Percentiles rank a stretch among this genome's conserved stretches.
Evolutionary conservation across 2,113 vertebrate species (phyloP).

Genomic region (Campylorhamphus procurvoides): DNA sequence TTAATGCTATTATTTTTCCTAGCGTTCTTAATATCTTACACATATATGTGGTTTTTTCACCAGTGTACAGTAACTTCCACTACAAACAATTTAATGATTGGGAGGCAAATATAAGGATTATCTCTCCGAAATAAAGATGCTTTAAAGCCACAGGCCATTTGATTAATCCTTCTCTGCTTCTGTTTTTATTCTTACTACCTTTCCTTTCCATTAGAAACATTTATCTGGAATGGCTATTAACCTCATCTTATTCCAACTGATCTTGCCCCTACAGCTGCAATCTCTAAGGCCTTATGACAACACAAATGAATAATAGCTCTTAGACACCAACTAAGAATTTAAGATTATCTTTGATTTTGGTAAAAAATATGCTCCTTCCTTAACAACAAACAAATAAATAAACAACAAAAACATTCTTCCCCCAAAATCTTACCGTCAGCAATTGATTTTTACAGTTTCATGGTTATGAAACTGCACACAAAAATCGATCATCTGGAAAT

Average conservation of each 20-base stretch:
- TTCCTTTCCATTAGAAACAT: not conserved
- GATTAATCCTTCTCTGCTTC: not conserved
- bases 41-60: not conserved
- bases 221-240: not conserved
- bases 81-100: not conserved
- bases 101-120: not conserved
- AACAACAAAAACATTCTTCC: not conserved
- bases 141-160: not conserved
- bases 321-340: not conserved
- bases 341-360: not conserved
- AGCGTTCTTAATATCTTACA: not conserved
- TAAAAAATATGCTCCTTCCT: not conserved
- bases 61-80: not conserved
- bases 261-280: not conserved
- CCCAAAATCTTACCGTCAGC: fast-evolving
- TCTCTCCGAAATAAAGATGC: not conserved
- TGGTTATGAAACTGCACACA: not conserved
- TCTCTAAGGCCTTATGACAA: not conserved
- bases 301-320: not conserved
- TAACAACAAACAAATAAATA: not conserved
- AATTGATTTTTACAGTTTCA: not conserved
- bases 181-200: not conserved
- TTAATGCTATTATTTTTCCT: not conserved
- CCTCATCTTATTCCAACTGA: not conserved
- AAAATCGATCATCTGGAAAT: not conserved